Percentiles rank a stretch among this genome's conserved stretches.
Evolutionary conservation across 2,797 vertebrate genomes (phyloP).

Genomic region (Cryptoprocta ferox): DNA sequence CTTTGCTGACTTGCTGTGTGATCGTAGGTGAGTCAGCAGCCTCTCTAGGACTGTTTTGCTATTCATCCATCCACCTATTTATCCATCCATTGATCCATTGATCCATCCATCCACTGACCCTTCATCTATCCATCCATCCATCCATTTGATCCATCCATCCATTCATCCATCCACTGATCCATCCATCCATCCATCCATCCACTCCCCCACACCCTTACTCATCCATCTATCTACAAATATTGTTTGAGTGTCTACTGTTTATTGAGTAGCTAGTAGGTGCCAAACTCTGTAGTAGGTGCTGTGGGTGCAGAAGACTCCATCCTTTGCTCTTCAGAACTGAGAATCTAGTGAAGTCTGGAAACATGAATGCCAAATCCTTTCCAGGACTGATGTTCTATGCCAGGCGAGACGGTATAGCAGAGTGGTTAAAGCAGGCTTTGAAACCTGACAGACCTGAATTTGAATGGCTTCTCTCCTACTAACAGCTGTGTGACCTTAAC

Average conservation of each 20-base stretch:
- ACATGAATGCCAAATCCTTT: background rate
- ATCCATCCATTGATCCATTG: background rate
- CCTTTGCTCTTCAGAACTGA: background rate
- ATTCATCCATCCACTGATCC: rapidly evolving
- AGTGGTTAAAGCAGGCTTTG: background rate
- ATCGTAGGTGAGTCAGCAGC: background rate
- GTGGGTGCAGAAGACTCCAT: no score
- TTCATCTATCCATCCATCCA: no score
- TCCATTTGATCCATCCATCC: no score
- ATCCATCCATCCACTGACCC: no score
- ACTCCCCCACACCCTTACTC: no score
- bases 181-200: no score
- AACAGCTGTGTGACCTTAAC: background rate
- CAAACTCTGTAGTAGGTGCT: background rate
- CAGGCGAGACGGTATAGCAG: background rate
- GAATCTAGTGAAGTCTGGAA: background rate
- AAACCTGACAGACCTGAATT: background rate
- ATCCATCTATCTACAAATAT: background rate
- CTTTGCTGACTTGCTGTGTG: background rate
- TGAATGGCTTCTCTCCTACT: background rate
- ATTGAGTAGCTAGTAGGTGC: background rate
- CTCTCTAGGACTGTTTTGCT: background rate
- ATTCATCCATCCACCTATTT: background rate
- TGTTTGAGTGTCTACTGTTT: background rate
- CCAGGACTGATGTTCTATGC: background rate